Percentiles rank a stretch among this genome's conserved stretches.
Conservation (phyloP, 2,888 invertebrate genomes). For the Nowickia ferox region DNA sequence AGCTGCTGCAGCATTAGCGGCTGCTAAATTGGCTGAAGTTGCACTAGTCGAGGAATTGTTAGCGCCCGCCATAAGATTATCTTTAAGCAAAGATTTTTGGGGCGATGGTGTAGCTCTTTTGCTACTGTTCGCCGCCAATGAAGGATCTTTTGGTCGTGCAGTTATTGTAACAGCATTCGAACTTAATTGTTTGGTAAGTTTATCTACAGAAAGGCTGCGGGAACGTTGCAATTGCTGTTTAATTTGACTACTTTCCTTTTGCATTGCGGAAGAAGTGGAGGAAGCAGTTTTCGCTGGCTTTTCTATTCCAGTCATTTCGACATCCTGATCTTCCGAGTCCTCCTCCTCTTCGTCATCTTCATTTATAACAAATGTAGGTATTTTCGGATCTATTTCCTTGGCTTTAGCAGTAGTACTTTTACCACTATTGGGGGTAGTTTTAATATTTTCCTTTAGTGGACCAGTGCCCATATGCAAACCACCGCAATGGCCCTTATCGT, state of each 20-base stretch:
- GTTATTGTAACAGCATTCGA: conserved; percentile 82
- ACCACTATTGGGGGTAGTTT: neutral
- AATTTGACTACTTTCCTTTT: conserved; percentile 46
- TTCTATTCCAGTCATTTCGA: conserved; percentile 50
- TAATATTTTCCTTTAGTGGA: conserved; percentile 49
- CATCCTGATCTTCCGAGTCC: conserved; percentile 64
- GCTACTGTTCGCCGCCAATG: conserved; percentile 33
- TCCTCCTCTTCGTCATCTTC: conserved; percentile 78
- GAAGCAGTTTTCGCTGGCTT: conserved; percentile 43
- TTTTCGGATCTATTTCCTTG: conserved; percentile 59
- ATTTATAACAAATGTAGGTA: conserved; percentile 74
- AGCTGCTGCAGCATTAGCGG: conserved; percentile 70
- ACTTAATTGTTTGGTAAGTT: conserved; percentile 80
- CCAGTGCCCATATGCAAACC: conserved; percentile 74
- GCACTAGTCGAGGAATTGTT: conserved; percentile 68
- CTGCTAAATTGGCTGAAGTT: conserved; percentile 61
- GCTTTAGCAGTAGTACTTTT: conserved; percentile 29
- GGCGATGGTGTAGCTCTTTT: conserved; percentile 67
- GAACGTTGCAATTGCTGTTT: conserved; percentile 70
- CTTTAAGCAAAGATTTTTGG: conserved; percentile 73
- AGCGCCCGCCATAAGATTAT: conserved; percentile 69
- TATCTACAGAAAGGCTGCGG: conserved; percentile 80
- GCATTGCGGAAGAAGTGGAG: neutral
- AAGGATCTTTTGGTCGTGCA: conserved; percentile 80
- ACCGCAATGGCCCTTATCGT: conserved; percentile 85